phyloP scores from a whole-genome alignment of 2,797 vertebrate genomes.

The Euthynnus affinis region DNA sequence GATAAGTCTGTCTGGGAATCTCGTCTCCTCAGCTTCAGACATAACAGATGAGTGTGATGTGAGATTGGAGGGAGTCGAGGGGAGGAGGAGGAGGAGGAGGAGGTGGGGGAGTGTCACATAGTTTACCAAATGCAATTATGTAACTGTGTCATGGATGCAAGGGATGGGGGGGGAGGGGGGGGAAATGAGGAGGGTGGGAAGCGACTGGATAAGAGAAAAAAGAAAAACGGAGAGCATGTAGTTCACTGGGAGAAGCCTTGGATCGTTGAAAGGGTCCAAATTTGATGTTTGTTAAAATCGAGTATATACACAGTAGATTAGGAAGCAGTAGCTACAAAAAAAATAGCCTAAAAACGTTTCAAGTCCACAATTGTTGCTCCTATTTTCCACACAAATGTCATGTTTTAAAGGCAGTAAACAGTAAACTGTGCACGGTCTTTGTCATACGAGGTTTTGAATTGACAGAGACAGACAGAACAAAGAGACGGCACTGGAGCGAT shows the following conservation, averaged over 20 bases:
- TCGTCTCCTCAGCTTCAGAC: conserved; percentile 80
- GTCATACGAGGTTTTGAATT: not conserved
- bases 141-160: conserved; percentile 74
- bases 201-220: conserved; percentile 30
- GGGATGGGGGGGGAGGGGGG: no score
- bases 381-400: not conserved
- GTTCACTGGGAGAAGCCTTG: not conserved
- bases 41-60: conserved; percentile 75
- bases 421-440: conserved; percentile 4
- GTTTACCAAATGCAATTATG: conserved; percentile 81
- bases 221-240: not conserved
- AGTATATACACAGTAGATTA: not conserved
- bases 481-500: conserved; percentile 34
- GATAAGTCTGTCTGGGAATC: conserved; percentile 86
- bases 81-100: conserved; percentile 9
- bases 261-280: not conserved
- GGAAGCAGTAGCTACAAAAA: not conserved
- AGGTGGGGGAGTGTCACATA: conserved; percentile 63
- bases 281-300: not conserved
- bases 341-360: not conserved
- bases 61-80: conserved; percentile 51
- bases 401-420: not conserved
- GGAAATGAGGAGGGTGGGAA: conserved; percentile 37
- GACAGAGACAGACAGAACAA: conserved; percentile 48
- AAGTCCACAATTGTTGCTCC: not conserved